Conservation (phyloP, 2,113 vertebrate species). For the Brachirus orientalis region DNA sequence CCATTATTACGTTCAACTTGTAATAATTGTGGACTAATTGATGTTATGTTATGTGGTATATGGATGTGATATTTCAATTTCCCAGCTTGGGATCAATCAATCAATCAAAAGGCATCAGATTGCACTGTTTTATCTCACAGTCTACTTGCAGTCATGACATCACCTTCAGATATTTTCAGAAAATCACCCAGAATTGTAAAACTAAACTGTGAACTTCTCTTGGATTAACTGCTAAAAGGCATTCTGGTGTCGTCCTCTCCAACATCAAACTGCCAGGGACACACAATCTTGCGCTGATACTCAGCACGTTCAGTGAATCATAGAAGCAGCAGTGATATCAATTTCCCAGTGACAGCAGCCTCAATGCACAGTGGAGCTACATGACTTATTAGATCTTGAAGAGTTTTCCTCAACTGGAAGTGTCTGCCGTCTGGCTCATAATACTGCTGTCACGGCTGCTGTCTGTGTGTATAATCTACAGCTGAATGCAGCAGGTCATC, state of each 20-base stretch:
- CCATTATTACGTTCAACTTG: no score
- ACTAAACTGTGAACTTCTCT: background rate
- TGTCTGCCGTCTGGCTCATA: conserved; percentile 14
- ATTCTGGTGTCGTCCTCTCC: conserved; percentile 1
- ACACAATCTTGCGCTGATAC: background rate
- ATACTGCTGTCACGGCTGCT: background rate
- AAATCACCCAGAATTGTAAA: background rate
- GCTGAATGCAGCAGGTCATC: conserved; percentile 9
- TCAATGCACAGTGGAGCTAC: background rate
- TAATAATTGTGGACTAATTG: no score
- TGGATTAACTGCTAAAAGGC: background rate
- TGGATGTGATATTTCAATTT: no score
- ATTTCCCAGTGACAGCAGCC: conserved; percentile 19
- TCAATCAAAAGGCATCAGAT: no score
- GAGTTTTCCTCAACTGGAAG: conserved; percentile 2
- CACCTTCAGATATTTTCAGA: background rate
- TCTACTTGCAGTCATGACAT: background rate
- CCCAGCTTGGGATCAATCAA: no score
- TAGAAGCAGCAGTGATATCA: conserved; percentile 6
- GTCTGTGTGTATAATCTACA: background rate
- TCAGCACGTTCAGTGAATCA: conserved; percentile 17
- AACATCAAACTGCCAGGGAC: conserved; percentile 13
- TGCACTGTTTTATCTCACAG: no score
- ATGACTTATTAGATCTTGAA: background rate
- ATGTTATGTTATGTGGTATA: no score